Base-by-base conservation (phyloP, 1,140 invertebrate genomes). In the Cherax destructor region DNA sequence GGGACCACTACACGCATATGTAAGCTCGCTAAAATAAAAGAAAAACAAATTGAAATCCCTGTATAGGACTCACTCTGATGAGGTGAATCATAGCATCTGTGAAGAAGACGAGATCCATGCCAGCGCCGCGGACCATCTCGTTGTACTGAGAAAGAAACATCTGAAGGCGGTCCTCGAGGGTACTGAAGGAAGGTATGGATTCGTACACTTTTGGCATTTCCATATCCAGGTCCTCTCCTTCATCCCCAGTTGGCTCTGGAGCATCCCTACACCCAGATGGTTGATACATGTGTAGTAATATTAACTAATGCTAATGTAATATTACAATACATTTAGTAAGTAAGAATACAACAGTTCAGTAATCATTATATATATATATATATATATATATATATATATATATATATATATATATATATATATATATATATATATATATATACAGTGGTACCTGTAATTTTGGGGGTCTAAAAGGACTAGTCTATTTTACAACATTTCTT, bases 91-190 rank as follows among this genome's bases (percentile, higher is more conserved):
- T 99, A 24, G 99, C 98, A 95, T 99, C 98, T n/a, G 97, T 97
- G 94, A 99, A 99, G 95, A 99, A 99, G n/a, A 99, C 99, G 47
- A 99, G 95, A 95, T 99, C 98, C 98, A 99, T 99, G 74, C 98
- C 98, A 91, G 97, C 97, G 1, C 98, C 98, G 93, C 98, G 95
- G 87, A 99, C 97, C 96, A 98, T 98, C 95, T 99, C 99, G 95
- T 99, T 99, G 94, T 98, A 99, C 94, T 99, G 98, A 21, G 97
- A 95, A 92, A 99, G 95, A 94, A 99, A 99, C 97, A 98, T 98
- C 93, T 97, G 96, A 79, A 99, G 95, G 90, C 98, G 95, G 94
- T 99, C 98, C 93, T 97, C 95, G 21, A 99, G 95, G 92, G 97
- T 96, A 93, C 96, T 96, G 92, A 93, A 93, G 21, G 94, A 94